Conservation (phyloP, 2,113 vertebrate species). For the Crotalus tigris region DNA sequence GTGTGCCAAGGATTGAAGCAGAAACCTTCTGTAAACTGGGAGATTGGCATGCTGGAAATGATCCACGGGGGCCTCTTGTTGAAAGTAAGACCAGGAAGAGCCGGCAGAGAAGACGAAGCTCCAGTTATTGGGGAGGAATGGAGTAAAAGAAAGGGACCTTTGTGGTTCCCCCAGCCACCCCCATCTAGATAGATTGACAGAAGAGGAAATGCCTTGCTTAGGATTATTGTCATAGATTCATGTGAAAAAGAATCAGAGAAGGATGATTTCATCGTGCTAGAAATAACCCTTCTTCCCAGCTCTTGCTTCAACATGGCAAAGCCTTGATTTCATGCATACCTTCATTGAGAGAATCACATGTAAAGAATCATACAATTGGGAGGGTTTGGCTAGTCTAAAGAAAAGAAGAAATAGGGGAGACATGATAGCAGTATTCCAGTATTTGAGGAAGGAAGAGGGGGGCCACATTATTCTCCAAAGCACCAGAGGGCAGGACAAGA, state of each 20-base stretch:
- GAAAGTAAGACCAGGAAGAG: background rate
- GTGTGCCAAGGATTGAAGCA: background rate
- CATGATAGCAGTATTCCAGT: too few species aligned
- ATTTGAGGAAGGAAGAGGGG: too few species aligned
- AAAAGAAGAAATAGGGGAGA: too few species aligned
- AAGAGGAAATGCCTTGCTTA: background rate
- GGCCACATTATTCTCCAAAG: too few species aligned
- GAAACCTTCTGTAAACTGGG: background rate
- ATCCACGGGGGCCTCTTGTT: background rate
- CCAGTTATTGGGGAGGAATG: background rate
- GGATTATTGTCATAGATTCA: background rate
- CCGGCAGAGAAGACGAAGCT: background rate
- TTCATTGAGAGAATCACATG: background rate
- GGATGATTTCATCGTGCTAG: background rate
- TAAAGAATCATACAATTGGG: background rate
- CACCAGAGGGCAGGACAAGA: too few species aligned
- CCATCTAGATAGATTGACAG: background rate
- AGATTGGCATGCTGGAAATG: background rate
- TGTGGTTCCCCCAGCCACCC: background rate
- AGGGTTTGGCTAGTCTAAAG: background rate
- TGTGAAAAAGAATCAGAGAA: background rate
- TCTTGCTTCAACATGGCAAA: background rate
- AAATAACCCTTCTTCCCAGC: background rate
- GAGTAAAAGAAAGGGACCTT: background rate
- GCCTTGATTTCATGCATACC: background rate